These are phyloP conservation scores for Spheniscus mendiculus DNA, from an alignment of 2,113 vertebrate species.

Conservation along the genomic window DNA sequence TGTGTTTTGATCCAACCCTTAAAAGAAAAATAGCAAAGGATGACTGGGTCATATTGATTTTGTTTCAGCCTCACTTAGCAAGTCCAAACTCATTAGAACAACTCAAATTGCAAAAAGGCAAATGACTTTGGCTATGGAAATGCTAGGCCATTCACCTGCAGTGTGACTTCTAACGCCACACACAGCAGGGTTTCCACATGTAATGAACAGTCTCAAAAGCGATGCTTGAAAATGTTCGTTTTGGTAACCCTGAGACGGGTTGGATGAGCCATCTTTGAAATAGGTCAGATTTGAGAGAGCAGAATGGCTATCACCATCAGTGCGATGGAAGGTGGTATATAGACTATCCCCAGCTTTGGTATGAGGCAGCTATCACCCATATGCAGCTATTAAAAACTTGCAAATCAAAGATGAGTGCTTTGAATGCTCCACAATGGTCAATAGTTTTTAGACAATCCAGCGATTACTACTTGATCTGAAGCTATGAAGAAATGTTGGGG, in stretches of 20 bases:
- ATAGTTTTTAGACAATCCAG: not conserved
- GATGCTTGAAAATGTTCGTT: not conserved
- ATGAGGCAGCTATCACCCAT: not conserved
- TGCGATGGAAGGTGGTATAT: fast-evolving
- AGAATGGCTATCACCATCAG: not conserved
- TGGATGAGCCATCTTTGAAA: not conserved
- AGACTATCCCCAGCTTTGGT: not conserved
- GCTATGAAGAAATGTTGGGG: not conserved
- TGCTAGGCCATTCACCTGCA: too few relatives aligned
- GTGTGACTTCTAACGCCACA: not conserved
- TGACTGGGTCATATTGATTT: not conserved
- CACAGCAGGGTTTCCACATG: too few relatives aligned
- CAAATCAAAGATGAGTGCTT: not conserved
- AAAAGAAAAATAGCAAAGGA: not conserved
- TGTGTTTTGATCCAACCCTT: not conserved
- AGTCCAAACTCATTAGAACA: not conserved
- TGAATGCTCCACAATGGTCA: not conserved
- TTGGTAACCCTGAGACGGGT: not conserved
- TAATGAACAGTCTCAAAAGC: not conserved
- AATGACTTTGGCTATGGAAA: not conserved
- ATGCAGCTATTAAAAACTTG: not conserved
- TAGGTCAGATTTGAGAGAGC: not conserved
- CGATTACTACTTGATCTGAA: not conserved
- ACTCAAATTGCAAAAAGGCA: not conserved
- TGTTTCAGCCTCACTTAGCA: not conserved